Conservation (phyloP, 2,888 invertebrate genomes). For the Scaptomyza reducta region DNA sequence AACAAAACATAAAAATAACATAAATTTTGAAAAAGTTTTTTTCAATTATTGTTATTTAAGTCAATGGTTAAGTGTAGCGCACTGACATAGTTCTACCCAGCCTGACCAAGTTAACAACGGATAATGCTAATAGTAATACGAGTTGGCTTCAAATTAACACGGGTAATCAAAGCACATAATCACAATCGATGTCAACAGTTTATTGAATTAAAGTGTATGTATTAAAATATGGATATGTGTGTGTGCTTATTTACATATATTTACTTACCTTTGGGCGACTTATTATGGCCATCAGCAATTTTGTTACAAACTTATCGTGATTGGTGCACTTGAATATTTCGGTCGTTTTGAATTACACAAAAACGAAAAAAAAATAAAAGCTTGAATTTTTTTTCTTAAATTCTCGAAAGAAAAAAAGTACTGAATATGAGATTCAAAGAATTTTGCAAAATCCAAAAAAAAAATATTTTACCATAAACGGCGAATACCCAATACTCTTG, state of each 20-base stretch:
- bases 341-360: constrained; percentile 41
- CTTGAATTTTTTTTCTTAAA: constrained; percentile 2
- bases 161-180: constrained; percentile 16
- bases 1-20: constrained; percentile 1
- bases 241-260: neutral
- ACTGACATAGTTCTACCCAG: neutral
- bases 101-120: neutral
- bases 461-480: neutral
- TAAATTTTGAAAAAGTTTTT: neutral
- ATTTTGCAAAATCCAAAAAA: constrained; percentile 29
- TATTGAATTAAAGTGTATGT: constrained; percentile 17
- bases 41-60: neutral
- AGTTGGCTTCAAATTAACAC: constrained; percentile 37
- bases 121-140: neutral
- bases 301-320: constrained; percentile 18
- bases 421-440: constrained; percentile 48
- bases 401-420: constrained; percentile 15
- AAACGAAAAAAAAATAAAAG: neutral
- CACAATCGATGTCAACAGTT: constrained; percentile 21
- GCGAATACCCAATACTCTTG: neutral
- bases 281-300: constrained; percentile 37
- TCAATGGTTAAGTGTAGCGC: constrained; percentile 9
- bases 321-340: constrained; percentile 39
- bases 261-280: neutral
- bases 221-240: neutral